Evolutionary conservation across 2,113 vertebrate genomes (phyloP).

Genomic region (Amphiprion percula): DNA sequence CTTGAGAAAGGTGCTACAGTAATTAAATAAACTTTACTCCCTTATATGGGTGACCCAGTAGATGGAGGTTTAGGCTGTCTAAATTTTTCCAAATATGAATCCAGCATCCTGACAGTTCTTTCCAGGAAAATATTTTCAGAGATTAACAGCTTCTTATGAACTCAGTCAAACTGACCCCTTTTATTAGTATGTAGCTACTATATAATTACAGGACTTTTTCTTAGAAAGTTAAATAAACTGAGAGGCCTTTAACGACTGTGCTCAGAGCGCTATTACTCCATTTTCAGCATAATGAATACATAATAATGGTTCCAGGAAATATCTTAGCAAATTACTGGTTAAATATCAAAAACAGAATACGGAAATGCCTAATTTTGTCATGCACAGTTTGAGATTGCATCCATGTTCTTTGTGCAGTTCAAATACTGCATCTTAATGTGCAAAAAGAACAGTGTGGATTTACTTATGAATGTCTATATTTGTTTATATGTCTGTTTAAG

Average conservation of each 20-base stretch:
- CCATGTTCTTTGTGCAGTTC: neutral
- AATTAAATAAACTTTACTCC: conserved; percentile 26
- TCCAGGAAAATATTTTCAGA: conserved; percentile 46
- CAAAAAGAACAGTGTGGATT: neutral
- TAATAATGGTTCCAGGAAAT: conserved; percentile 57
- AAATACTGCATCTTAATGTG: neutral
- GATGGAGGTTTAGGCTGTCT: conserved; percentile 1
- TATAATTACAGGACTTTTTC: conserved; percentile 51
- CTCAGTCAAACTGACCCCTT: conserved; percentile 42
- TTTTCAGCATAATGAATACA: conserved; percentile 45
- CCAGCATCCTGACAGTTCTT: conserved; percentile 17
- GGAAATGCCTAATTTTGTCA: conserved; percentile 5
- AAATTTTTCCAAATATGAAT: conserved; percentile 36
- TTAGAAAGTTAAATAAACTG: conserved; percentile 43
- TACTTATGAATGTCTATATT: neutral
- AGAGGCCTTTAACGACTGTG: conserved; percentile 5
- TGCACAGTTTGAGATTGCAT: neutral
- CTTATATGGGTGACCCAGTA: neutral
- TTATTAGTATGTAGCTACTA: conserved; percentile 31
- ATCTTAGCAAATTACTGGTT: conserved; percentile 45
- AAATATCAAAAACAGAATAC: conserved; percentile 28
- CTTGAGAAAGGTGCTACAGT: conserved; percentile 1
- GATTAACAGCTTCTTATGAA: conserved; percentile 38
- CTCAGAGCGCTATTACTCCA: conserved; percentile 3
- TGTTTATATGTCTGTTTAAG: too few relatives aligned